Conservation (phyloP, 2,113 vertebrate species). For the Dasypus novemcinctus region DNA sequence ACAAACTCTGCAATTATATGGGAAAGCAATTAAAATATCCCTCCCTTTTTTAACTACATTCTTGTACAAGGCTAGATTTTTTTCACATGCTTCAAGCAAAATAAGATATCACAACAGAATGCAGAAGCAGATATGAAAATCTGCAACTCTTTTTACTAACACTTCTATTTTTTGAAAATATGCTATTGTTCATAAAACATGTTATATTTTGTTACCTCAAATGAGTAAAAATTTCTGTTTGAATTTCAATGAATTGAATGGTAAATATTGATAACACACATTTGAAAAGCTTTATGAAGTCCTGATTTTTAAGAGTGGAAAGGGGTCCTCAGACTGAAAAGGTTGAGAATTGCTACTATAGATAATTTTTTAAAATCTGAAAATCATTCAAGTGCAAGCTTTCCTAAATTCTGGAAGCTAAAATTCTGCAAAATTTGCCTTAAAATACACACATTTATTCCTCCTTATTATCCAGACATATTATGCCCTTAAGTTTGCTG, state of each 20-base stretch:
- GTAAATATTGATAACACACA: background rate
- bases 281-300: background rate
- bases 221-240: background rate
- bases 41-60: background rate
- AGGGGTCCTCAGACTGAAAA: background rate
- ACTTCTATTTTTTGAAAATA: background rate
- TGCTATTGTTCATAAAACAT: slow-evolving; percentile 9
- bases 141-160: background rate
- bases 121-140: no score
- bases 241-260: background rate
- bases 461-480: background rate
- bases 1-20: background rate
- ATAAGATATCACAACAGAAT: background rate
- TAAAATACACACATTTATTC: background rate
- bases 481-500: background rate
- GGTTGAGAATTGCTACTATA: background rate
- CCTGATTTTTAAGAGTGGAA: background rate
- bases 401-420: background rate
- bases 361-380: slow-evolving; percentile 7
- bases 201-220: background rate
- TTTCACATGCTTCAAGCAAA: background rate
- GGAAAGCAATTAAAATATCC: background rate
- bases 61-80: background rate
- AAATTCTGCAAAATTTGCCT: background rate
- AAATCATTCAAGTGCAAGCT: background rate